phyloP scores from a whole-genome alignment of 2,113 vertebrate genomes.

The Dendropsophus ebraccatus region DNA sequence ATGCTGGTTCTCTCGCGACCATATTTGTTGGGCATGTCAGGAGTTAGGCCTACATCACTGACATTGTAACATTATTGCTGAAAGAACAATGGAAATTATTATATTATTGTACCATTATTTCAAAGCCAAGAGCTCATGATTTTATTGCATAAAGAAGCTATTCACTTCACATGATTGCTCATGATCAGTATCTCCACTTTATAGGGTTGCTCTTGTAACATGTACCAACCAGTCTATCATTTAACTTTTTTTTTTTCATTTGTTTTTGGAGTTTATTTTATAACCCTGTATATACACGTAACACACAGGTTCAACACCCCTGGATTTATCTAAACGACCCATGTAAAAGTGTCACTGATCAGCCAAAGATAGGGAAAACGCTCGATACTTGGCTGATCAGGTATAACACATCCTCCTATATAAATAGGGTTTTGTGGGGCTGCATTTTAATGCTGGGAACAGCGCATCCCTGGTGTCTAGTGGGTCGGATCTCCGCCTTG shows the following conservation, averaged over 20 bases:
- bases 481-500: no score
- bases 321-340: no score
- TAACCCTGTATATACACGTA: background rate
- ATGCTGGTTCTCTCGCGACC: constrained; percentile 67
- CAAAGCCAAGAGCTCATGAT: constrained; percentile 6
- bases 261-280: background rate
- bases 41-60: constrained; percentile 35
- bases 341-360: no score
- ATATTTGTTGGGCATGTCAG: constrained; percentile 63
- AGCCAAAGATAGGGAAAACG: no score
- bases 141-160: constrained; percentile 4
- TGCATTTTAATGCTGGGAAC: no score
- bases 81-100: constrained; percentile 54
- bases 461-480: no score
- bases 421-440: no score
- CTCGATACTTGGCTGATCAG: no score
- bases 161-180: constrained; percentile 4
- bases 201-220: background rate
- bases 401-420: no score
- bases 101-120: background rate
- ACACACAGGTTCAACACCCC: no score
- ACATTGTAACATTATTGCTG: constrained; percentile 63
- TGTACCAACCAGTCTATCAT: background rate
- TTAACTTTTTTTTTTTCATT: background rate
- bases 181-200: background rate